Percentiles rank a stretch among this genome's conserved stretches.
These are phyloP conservation scores for Drosophila sp. DNA, from an alignment of 1,140 invertebrate species.

Conservation along the genomic window DNA sequence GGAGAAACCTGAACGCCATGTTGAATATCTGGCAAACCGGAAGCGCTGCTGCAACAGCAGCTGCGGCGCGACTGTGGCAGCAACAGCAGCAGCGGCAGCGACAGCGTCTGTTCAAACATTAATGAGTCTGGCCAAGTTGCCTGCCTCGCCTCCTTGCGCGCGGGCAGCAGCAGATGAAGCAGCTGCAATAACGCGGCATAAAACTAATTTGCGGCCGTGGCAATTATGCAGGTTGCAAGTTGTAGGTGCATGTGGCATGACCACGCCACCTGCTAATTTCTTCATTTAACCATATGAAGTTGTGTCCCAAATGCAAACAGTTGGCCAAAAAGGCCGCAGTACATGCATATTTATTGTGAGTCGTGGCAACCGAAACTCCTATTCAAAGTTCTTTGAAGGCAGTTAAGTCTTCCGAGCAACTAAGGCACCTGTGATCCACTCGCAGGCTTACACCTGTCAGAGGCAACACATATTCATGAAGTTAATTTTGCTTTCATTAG, in stretches of 20 bases:
- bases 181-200: slow-evolving; percentile 28
- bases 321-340: slow-evolving; percentile 30
- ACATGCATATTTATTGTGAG: slow-evolving; percentile 22
- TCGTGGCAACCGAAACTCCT: neutral
- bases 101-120: slow-evolving; percentile 51
- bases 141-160: neutral
- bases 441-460: slow-evolving; percentile 25
- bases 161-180: slow-evolving; percentile 19
- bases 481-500: slow-evolving; percentile 72
- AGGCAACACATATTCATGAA: slow-evolving; percentile 49
- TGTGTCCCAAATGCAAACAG: slow-evolving; percentile 40
- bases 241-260: neutral
- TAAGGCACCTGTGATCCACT: neutral
- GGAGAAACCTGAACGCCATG: slow-evolving; percentile 28
- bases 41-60: slow-evolving; percentile 20
- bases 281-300: slow-evolving; percentile 52
- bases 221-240: slow-evolving; percentile 48
- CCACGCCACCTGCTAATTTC: slow-evolving; percentile 53
- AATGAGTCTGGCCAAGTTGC: slow-evolving; percentile 33
- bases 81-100: slow-evolving; percentile 3
- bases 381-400: neutral
- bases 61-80: slow-evolving; percentile 9
- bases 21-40: slow-evolving; percentile 51
- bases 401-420: neutral
- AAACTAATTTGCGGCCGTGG: slow-evolving; percentile 56